Evolutionary conservation across 2,797 vertebrate genomes (phyloP).

Genomic region (Sebastes cheni): DNA sequence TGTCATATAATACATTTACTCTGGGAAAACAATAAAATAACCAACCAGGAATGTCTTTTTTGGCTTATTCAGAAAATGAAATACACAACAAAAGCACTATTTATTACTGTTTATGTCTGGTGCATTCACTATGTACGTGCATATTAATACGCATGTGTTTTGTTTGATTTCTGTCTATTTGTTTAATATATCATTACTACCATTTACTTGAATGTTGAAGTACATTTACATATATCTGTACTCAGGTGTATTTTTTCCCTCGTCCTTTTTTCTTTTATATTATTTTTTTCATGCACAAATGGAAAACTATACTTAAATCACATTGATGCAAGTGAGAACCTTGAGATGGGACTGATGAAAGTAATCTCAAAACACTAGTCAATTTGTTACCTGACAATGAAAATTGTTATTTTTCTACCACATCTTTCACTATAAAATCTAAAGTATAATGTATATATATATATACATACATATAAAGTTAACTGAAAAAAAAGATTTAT

Average conservation of each 20-base stretch:
- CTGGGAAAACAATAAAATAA: background rate
- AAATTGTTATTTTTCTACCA: background rate
- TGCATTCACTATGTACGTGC: too few relatives aligned
- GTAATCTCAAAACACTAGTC: background rate
- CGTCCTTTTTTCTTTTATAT: too few relatives aligned
- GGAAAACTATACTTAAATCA: background rate
- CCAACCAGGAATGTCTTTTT: background rate
- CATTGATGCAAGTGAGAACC: background rate
- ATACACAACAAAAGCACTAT: background rate
- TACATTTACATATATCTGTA: too few relatives aligned
- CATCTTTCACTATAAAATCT: background rate
- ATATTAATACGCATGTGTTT: too few relatives aligned
- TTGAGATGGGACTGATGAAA: background rate
- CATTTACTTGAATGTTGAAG: too few relatives aligned
- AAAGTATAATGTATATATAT: background rate
- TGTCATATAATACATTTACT: background rate
- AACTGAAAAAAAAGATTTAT: background rate
- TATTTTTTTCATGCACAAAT: too few relatives aligned
- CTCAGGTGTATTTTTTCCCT: too few relatives aligned
- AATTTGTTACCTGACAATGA: background rate
- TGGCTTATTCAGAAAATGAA: background rate
- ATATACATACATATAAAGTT: too few relatives aligned
- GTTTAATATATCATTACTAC: too few relatives aligned
- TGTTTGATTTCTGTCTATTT: too few relatives aligned
- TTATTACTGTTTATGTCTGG: too few relatives aligned